Evolutionary conservation across 2,888 invertebrate species (phyloP).

Genomic region (Andrena fulva): DNA sequence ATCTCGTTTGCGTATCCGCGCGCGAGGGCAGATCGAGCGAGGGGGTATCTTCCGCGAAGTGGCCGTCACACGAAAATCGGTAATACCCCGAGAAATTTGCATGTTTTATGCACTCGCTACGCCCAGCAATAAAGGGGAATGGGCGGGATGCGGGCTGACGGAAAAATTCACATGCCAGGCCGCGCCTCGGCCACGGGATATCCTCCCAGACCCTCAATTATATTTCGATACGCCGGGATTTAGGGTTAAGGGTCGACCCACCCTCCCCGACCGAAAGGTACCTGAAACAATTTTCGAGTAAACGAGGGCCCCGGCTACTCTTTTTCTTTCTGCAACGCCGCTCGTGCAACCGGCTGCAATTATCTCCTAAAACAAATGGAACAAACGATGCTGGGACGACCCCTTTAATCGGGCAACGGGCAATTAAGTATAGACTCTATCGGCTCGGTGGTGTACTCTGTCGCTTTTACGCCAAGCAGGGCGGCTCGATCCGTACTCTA

Average conservation of each 20-base stretch:
- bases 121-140: constrained; percentile 70
- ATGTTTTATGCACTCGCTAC: constrained; percentile 63
- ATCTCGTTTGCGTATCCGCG: constrained; percentile 43
- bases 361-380: not conserved
- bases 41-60: constrained; percentile 19
- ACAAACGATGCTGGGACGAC: not conserved
- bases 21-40: not conserved
- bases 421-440: not conserved
- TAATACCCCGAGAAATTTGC: constrained; percentile 68
- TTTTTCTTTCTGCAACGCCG: not conserved
- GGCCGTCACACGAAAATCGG: constrained; percentile 61
- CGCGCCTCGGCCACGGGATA: constrained; percentile 40
- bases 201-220: constrained; percentile 72
- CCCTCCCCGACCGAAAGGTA: constrained; percentile 31
- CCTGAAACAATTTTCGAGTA: constrained; percentile 68
- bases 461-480: too few relatives aligned
- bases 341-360: constrained; percentile 1
- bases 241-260: constrained; percentile 74
- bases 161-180: constrained; percentile 61
- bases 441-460: too few relatives aligned
- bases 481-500: too few relatives aligned
- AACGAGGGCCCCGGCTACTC: constrained; percentile 38
- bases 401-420: not conserved
- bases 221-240: constrained; percentile 72
- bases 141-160: constrained; percentile 58